Evolutionary conservation across 2,113 vertebrate species (phyloP).

Genomic region (Odobenus rosmarus): DNA sequence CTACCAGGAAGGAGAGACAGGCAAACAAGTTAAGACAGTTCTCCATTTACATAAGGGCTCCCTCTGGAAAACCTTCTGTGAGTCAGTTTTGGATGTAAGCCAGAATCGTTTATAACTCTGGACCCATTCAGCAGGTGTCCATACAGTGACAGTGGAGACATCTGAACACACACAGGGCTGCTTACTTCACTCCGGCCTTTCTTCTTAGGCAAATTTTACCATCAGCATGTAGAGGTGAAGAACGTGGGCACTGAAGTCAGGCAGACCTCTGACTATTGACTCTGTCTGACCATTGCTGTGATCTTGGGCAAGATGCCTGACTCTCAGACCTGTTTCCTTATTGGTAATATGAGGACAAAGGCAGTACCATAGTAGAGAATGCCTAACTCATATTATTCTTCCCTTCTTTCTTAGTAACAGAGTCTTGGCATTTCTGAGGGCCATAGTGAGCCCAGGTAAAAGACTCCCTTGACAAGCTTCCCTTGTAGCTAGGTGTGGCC

Average conservation of each 20-base stretch:
- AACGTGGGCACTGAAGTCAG: neutral
- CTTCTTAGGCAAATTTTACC: neutral
- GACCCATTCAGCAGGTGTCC: neutral
- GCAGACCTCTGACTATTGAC: neutral
- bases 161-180: neutral
- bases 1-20: neutral
- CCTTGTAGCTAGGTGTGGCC: neutral
- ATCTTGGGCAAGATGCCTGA: neutral
- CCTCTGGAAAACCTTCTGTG: neutral
- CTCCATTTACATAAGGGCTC: neutral
- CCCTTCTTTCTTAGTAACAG: neutral
- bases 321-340: neutral
- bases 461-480: neutral
- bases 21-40: neutral
- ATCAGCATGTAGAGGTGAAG: neutral
- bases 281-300: neutral
- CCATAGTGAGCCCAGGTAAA: neutral
- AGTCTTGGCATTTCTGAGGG: neutral
- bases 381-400: no score
- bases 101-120: neutral
- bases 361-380: neutral
- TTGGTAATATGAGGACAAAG: neutral
- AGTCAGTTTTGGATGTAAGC: neutral
- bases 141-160: neutral
- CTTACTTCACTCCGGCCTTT: neutral